A percentile compares a stretch with the other conserved stretches of the same genome.
These are phyloP conservation scores for Rhizoglyphus robini DNA, from an alignment of 1,140 invertebrate species.

Conservation along the genomic window DNA sequence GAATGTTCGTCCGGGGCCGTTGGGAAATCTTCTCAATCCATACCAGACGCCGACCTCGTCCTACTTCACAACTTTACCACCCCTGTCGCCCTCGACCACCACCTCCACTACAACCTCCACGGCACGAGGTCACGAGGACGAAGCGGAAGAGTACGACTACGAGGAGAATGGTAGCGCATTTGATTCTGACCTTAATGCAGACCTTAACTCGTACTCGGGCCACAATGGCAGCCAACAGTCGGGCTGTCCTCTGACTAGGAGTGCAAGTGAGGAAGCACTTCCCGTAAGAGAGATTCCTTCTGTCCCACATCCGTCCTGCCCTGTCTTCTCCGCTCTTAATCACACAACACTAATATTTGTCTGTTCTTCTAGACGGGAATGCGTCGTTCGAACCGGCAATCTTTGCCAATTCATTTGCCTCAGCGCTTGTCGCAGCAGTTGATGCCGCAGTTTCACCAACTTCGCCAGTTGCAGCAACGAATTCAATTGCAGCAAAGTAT, in stretches of 20 bases:
- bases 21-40: background rate
- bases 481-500: background rate
- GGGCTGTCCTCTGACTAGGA: constrained; percentile 43
- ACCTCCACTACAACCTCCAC: constrained; percentile 16
- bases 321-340: background rate
- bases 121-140: background rate
- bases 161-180: constrained; percentile 35
- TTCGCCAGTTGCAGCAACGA: constrained; percentile 2
- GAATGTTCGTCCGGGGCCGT: background rate
- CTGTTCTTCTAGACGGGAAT: background rate
- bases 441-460: constrained; percentile 17
- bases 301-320: background rate
- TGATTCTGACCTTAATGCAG: constrained; percentile 19
- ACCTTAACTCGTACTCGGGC: constrained; percentile 11
- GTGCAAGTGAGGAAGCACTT: constrained; percentile 70
- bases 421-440: constrained; percentile 16
- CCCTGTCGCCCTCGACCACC: constrained; percentile 15
- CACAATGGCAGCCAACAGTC: background rate
- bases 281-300: constrained; percentile 30
- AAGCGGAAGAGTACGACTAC: constrained; percentile 67
- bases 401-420: constrained; percentile 13
- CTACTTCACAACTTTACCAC: constrained; percentile 9
- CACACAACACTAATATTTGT: background rate
- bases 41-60: background rate
- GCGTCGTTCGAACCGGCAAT: constrained; percentile 13